Conservation (phyloP, 1,140 invertebrate species). For the Ganaspis sp. region DNA sequence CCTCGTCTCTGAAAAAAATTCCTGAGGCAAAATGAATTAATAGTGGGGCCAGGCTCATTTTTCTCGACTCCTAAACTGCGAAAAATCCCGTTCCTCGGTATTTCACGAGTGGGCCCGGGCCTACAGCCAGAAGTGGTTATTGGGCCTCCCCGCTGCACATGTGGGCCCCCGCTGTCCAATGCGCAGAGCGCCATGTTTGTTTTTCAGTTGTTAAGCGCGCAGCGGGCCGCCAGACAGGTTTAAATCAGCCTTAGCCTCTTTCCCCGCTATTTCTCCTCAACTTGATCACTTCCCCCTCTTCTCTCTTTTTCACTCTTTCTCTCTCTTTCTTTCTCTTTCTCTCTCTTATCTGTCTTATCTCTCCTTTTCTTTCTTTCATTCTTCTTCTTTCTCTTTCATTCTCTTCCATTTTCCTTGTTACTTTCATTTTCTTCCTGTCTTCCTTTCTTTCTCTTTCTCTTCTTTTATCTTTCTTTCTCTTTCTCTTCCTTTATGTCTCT, state of each 20-base stretch:
- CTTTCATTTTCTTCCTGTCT: no score
- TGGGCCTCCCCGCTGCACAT: background rate
- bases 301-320: slow-evolving; percentile 25
- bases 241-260: slow-evolving; percentile 48
- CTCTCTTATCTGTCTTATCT: no score
- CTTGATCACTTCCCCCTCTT: background rate
- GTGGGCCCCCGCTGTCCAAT: background rate
- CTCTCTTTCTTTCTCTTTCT: slow-evolving; percentile 30
- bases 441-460: no score
- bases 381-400: no score
- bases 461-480: no score
- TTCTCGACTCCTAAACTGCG: background rate
- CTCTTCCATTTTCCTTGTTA: no score
- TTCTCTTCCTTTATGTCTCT: no score
- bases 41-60: background rate
- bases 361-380: slow-evolving; percentile 31
- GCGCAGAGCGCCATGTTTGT: slow-evolving; percentile 65
- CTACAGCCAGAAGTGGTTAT: background rate
- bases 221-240: slow-evolving; percentile 68
- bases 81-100: slow-evolving; percentile 19
- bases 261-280: slow-evolving; percentile 1
- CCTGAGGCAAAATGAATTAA: background rate
- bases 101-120: background rate
- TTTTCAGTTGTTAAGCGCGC: slow-evolving; percentile 72
- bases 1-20: no score